A percentile compares a stretch with the other conserved stretches of the same genome.
Evolutionary conservation across 2,797 vertebrate genomes (phyloP).

Genomic region (Hypotaenidia philippensis): DNA sequence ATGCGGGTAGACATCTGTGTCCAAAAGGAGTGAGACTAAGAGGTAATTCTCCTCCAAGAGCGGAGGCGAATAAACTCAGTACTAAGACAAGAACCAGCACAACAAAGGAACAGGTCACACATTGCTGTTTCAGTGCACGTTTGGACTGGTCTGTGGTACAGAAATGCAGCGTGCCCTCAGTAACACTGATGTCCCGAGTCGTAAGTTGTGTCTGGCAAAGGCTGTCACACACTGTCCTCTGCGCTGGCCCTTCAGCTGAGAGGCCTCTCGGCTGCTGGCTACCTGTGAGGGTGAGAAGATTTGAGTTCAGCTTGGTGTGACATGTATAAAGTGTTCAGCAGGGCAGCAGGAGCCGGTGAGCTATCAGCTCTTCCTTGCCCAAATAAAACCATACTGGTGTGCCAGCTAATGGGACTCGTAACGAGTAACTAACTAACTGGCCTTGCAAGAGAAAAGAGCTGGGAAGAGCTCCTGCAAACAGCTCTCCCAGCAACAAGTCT

Average conservation of each 20-base stretch:
- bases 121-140: neutral
- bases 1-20: neutral
- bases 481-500: neutral
- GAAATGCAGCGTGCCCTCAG: neutral
- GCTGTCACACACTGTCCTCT: neutral
- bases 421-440: neutral
- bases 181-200: neutral
- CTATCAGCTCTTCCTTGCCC: neutral
- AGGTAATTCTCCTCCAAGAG: neutral
- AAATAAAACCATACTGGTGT: neutral
- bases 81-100: neutral
- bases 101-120: neutral
- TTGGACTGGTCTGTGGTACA: neutral
- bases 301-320: neutral
- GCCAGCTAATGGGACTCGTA: neutral
- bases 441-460: neutral
- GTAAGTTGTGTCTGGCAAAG: neutral
- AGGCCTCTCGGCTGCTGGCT: neutral
- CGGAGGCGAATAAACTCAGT: neutral
- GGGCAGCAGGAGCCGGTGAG: neutral
- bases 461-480: neutral
- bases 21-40: neutral
- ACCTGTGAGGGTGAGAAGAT: neutral
- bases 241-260: neutral
- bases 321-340: neutral